Evolutionary conservation across 2,797 vertebrate species (phyloP).

Genomic region (Typhlichthys subterraneus): DNA sequence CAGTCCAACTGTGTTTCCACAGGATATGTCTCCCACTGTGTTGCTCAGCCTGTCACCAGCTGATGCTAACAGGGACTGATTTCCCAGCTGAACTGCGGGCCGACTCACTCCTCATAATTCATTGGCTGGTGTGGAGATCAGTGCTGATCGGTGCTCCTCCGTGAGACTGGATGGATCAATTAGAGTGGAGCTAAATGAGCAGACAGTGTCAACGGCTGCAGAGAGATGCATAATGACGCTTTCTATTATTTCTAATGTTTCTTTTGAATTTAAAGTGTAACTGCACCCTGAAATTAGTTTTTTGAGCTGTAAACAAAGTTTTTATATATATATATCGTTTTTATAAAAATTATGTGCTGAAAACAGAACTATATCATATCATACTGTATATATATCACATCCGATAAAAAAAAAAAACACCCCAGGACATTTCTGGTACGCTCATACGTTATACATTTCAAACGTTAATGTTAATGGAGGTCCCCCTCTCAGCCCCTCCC

Average conservation of each 20-base stretch:
- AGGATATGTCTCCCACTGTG: slow-evolving; percentile 28
- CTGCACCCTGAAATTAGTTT: no score
- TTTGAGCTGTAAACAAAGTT: no score
- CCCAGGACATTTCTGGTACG: no score
- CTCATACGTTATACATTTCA: no score
- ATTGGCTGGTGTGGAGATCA: slow-evolving; percentile 45
- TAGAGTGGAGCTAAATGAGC: slow-evolving; percentile 29
- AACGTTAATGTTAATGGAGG: no score
- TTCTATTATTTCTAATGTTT: not conserved
- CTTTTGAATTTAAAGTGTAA: not conserved
- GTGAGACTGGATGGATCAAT: slow-evolving; percentile 46
- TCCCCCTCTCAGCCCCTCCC: no score
- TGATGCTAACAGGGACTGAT: slow-evolving; percentile 31
- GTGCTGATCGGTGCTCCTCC: slow-evolving; percentile 23
- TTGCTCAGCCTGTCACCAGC: slow-evolving; percentile 31
- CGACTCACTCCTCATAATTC: slow-evolving; percentile 30
- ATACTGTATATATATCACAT: no score
- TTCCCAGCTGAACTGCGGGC: slow-evolving; percentile 31
- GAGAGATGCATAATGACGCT: not conserved
- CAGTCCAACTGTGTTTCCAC: slow-evolving; percentile 34
- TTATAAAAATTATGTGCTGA: no score
- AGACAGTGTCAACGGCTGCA: slow-evolving; percentile 7
- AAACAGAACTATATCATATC: no score
- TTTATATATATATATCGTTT: no score
- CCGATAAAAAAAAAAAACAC: not conserved